Evolutionary conservation across 2,797 vertebrate genomes (phyloP).

Genomic region (Trematocara caparti): DNA sequence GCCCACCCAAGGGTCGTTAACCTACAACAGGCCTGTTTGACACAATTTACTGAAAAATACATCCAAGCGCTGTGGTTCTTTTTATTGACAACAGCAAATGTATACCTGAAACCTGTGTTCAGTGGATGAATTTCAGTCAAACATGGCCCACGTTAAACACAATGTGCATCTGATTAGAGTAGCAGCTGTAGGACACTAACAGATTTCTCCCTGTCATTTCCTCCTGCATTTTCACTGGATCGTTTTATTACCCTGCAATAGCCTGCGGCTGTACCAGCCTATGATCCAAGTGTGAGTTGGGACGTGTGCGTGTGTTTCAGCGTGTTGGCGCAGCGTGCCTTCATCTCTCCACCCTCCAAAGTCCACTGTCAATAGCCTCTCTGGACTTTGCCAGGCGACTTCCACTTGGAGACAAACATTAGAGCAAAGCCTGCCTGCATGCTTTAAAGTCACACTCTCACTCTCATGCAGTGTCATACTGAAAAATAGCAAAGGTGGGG

Average conservation of each 20-base stretch:
- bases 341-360: conserved; percentile 46
- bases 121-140: conserved; percentile 9
- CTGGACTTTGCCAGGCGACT: conserved; percentile 52
- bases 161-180: conserved; percentile 42
- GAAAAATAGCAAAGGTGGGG: conserved; percentile 6
- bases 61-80: neutral
- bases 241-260: conserved; percentile 55
- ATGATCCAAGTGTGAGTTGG: conserved; percentile 28
- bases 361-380: conserved; percentile 54
- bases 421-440: neutral
- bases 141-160: conserved; percentile 28
- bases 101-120: neutral
- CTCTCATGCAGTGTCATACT: neutral
- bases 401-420: conserved; percentile 26
- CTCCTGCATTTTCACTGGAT: conserved; percentile 47
- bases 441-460: neutral
- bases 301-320: neutral
- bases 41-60: conserved; percentile 35
- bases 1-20: conserved; percentile 72
- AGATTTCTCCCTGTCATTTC: conserved; percentile 48
- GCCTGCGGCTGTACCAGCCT: conserved; percentile 45
- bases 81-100: conserved; percentile 23
- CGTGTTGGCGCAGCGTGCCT: conserved; percentile 10
- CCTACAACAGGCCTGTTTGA: conserved; percentile 42
- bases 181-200: conserved; percentile 56